Evolutionary conservation across 2,888 invertebrate genomes (phyloP).

Genomic region (Mycalesis mineus): DNA sequence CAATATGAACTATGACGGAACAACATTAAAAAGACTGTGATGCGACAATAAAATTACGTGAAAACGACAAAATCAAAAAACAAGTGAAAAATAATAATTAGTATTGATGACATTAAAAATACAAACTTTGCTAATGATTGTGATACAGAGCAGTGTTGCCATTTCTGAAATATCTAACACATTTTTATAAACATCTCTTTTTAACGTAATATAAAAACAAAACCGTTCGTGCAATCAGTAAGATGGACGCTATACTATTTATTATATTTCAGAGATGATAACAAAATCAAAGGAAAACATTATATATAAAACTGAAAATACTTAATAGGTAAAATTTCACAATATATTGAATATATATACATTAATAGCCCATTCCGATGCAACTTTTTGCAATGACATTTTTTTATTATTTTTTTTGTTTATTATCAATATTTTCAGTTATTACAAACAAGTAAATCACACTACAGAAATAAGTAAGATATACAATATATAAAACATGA

Average conservation of each 20-base stretch:
- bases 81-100: constrained; percentile 50
- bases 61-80: constrained; percentile 44
- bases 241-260: background rate
- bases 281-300: constrained; percentile 45
- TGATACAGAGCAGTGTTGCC: constrained; percentile 26
- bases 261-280: constrained; percentile 46
- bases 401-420: constrained; percentile 58
- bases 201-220: no score
- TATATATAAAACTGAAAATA: constrained; percentile 55
- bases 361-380: constrained; percentile 60
- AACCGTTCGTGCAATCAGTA: background rate
- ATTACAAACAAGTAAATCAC: constrained; percentile 72
- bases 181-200: background rate
- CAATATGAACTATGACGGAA: constrained; percentile 67
- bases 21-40: constrained; percentile 35
- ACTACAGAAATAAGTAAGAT: constrained; percentile 66
- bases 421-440: constrained; percentile 52
- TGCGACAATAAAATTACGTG: constrained; percentile 46
- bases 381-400: constrained; percentile 50
- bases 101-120: constrained; percentile 49
- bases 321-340: constrained; percentile 61
- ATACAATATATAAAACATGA: constrained; percentile 58
- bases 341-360: constrained; percentile 69
- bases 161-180: constrained; percentile 16
- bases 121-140: constrained; percentile 59